These are phyloP conservation scores for Sminthurides aquaticus DNA, from an alignment of 2,888 invertebrate species.

Conservation along the genomic window DNA sequence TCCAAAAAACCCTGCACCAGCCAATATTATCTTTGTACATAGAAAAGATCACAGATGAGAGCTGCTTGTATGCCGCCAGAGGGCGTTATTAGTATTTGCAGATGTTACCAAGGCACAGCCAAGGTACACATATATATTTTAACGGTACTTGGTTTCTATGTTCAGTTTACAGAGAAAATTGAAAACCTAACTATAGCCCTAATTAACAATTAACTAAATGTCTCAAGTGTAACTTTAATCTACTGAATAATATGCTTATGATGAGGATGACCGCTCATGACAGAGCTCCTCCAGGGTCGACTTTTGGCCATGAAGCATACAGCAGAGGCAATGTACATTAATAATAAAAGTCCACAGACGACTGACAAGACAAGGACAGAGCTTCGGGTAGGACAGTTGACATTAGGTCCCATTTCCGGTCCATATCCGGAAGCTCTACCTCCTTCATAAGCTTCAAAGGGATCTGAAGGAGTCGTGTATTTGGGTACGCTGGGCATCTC, in stretches of 20 bases:
- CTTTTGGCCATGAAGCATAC: conserved; percentile 43
- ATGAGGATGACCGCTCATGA: conserved; percentile 25
- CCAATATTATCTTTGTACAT: background rate
- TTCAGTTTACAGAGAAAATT: background rate
- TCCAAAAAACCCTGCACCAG: no score
- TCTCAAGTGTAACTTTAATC: background rate
- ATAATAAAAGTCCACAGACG: conserved; percentile 78
- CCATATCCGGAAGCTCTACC: conserved; percentile 18
- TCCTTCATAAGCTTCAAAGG: conserved; percentile 27
- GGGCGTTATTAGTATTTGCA: no score
- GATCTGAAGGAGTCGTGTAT: conserved; percentile 38
- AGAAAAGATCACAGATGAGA: background rate
- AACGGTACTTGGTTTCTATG: no score
- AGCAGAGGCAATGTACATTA: conserved; percentile 68
- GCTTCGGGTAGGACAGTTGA: conserved; percentile 74
- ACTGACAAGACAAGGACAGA: conserved; percentile 85
- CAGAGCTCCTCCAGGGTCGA: conserved; percentile 42
- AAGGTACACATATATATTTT: no score
- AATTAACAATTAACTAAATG: background rate
- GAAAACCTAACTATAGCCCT: background rate
- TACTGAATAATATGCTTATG: conserved; percentile 44
- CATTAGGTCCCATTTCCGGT: conserved; percentile 1
- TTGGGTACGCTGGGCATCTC: conserved; percentile 50
- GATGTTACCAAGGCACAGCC: no score
- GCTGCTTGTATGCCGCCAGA: no score